phyloP scores from a whole-genome alignment of 2,888 invertebrate genomes.

The Syrphus vitripennis region DNA sequence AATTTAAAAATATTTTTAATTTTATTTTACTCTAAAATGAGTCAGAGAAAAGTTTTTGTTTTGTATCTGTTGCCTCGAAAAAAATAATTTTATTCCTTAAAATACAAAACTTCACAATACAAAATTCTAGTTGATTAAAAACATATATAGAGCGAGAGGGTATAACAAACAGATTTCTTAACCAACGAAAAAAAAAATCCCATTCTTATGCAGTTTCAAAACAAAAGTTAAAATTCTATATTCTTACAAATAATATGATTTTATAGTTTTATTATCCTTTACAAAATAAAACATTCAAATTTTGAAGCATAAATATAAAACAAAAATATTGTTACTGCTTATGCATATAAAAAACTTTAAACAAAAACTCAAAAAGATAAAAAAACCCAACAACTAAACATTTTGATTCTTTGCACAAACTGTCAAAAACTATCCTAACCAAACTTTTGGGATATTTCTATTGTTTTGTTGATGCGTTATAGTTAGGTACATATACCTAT shows the following conservation, averaged over 20 bases:
- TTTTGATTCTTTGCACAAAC: conserved; percentile 9
- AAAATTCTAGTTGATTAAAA: no score
- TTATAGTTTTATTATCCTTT: neutral
- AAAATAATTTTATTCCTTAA: no score
- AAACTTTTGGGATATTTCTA: conserved; percentile 18
- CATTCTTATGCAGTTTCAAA: neutral
- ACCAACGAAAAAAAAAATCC: no score
- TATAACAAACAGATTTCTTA: no score
- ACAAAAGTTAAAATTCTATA: neutral
- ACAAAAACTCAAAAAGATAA: neutral
- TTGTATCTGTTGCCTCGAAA: no score
- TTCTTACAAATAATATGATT: neutral
- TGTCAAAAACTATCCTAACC: conserved; percentile 51
- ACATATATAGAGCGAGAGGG: no score
- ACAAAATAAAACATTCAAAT: neutral
- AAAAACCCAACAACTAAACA: neutral
- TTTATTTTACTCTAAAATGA: no score
- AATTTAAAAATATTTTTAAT: no score
- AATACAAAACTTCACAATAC: no score
- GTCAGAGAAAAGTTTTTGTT: no score
- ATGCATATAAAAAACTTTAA: neutral
- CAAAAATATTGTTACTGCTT: conserved; percentile 7
- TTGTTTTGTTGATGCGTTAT: conserved; percentile 25
- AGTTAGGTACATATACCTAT: no score
- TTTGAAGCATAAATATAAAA: conserved; percentile 2